These are phyloP conservation scores for Drosophila virilis DNA, from an alignment of 1,140 invertebrate species.

Conservation along the genomic window DNA sequence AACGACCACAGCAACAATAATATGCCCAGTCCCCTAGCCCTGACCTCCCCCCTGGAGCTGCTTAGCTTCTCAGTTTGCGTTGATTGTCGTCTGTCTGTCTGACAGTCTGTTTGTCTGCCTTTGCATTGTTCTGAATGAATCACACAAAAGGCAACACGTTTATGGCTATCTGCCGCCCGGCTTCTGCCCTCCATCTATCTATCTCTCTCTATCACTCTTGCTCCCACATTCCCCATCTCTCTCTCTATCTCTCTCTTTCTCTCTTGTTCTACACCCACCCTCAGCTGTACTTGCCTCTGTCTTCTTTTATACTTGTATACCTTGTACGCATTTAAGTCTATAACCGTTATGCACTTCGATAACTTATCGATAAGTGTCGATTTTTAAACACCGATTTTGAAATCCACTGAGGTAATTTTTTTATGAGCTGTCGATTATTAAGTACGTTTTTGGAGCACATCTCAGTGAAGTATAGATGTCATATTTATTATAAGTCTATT, in stretches of 20 bases:
- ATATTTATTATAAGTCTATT: too few species aligned
- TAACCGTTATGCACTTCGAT: not conserved
- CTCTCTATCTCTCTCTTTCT: not conserved
- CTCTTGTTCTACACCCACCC: not conserved
- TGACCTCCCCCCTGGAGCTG: slow-evolving; percentile 14
- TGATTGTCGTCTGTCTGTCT: slow-evolving; percentile 22
- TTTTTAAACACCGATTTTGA: too few species aligned
- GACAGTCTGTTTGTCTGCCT: slow-evolving; percentile 24
- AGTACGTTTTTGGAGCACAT: too few species aligned
- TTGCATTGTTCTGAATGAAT: slow-evolving; percentile 77
- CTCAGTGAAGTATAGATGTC: too few species aligned
- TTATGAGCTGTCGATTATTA: too few species aligned
- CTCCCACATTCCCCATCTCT: not conserved
- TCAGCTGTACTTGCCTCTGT: not conserved
- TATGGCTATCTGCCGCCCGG: slow-evolving; percentile 27
- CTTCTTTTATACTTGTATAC: not conserved
- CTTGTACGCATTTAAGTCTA: not conserved
- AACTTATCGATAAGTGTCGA: too few species aligned
- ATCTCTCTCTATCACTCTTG: not conserved
- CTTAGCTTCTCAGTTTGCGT: slow-evolving; percentile 44
- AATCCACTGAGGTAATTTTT: too few species aligned
- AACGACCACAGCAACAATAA: slow-evolving; percentile 60
- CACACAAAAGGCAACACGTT: slow-evolving; percentile 63
- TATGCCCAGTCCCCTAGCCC: not conserved
- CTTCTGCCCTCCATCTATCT: not conserved